Evolutionary conservation across 2,113 vertebrate species (phyloP).

Genomic region (Oxygymnocypris stewartii): DNA sequence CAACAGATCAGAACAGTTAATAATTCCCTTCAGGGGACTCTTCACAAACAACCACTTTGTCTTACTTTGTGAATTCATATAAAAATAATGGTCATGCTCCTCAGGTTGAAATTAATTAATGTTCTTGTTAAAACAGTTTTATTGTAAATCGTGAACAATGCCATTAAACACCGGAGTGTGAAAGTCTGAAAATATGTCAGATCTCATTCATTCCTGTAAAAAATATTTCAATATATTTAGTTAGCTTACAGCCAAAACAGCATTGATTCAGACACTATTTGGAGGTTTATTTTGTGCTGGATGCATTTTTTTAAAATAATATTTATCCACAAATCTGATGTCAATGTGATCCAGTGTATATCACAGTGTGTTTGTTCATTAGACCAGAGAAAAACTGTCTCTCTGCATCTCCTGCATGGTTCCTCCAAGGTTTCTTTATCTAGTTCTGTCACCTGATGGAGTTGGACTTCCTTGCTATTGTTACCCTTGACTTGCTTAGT

Average conservation of each 20-base stretch:
- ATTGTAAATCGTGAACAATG: neutral
- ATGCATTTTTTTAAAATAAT: no score
- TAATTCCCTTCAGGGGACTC: neutral
- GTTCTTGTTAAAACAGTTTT: neutral
- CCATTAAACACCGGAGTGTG: neutral
- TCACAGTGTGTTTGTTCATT: no score
- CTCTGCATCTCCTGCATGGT: no score
- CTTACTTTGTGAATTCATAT: neutral
- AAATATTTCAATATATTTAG: neutral
- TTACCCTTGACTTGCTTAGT: no score
- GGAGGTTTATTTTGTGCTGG: neutral
- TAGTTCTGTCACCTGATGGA: no score
- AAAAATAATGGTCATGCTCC: neutral
- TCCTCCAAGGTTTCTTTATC: no score
- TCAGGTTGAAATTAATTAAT: slow-evolving; percentile 4
- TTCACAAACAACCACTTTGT: slow-evolving; percentile 1
- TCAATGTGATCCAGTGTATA: no score
- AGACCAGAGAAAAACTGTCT: no score
- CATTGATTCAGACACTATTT: neutral
- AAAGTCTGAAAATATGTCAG: neutral
- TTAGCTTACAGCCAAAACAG: neutral
- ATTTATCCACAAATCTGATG: no score
- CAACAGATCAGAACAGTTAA: neutral
- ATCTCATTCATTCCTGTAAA: neutral
- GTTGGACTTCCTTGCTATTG: no score